Evolutionary conservation across 2,888 invertebrate species (phyloP), one percentile per base, ranked within the genome.

Genomic region (Myopa testacea): DNA sequence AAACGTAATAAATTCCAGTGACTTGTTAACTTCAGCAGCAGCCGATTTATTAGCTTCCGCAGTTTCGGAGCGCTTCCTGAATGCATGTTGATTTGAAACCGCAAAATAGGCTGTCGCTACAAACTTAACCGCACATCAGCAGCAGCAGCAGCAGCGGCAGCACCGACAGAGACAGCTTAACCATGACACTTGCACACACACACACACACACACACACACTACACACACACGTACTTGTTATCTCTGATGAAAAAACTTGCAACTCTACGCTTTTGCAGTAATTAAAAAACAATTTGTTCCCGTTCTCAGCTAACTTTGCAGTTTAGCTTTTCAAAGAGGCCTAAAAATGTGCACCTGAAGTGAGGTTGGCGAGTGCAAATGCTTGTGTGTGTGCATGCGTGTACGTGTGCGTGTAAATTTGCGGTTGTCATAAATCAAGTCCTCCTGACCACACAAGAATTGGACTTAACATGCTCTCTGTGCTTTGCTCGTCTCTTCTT

Each of bases 61-160:
- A 38, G 34, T 34, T 37, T 16, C 65, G 65, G 8, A 16, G 8
- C 5, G 37, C 65, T 65, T 65, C 65, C 65, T 38, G 38, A 34
- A 26, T 40, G 5, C 69, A 50, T 52, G 50, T 52, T 70, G 26
- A 55, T 70, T 70, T 34, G 70, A 70, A 50, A 70, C 70, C 70
- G 55, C 52, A 70, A 55, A 50, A 52, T 26, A 75, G 34, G 37
- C 52, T 50, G 38, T 38, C 75, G 58, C 19, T 37, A 65, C 75
- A 67, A 75, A 55, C 16, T 26, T 4, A 55, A 75, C 67, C 75
- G 68, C 67, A 58, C n/a, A 16, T 63, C 67, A 75, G 10, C 73
- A 50, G 40, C 45, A 62, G 75, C 67, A 55, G 67, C 67, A 19
- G 75, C 8, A 37, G 12, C 74, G 37, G 16, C 65, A 65, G 1